Evolutionary conservation across 2,113 vertebrate species (phyloP).

Genomic region (Peromyscus maniculatus): DNA sequence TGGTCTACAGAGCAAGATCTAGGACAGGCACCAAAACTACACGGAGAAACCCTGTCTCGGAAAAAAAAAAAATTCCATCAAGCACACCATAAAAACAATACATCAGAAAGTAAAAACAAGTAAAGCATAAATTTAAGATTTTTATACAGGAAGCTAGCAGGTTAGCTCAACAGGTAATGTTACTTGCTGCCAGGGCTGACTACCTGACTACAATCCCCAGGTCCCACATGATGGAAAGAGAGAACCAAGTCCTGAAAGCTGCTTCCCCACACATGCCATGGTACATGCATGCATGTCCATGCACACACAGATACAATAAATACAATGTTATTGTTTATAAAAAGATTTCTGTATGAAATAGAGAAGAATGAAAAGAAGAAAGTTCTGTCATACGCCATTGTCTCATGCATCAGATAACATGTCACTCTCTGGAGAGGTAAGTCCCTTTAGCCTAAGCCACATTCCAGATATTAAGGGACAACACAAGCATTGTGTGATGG

Average conservation of each 20-base stretch:
- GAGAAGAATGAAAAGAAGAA: not conserved
- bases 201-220: not conserved
- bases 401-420: not conserved
- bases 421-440: not conserved
- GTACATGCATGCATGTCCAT: no score
- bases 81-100: slow-evolving; percentile 9
- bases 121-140: not conserved
- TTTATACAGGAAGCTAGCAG: not conserved
- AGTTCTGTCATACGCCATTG: not conserved
- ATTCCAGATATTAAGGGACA: not conserved
- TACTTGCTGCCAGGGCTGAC: not conserved
- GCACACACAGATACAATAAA: not conserved
- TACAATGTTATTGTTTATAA: not conserved
- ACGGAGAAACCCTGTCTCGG: no score
- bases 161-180: not conserved
- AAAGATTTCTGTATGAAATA: not conserved
- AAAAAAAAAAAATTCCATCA: not conserved
- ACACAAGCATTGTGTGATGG: not conserved
- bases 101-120: slow-evolving; percentile 36
- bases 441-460: not conserved
- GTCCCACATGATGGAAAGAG: not conserved
- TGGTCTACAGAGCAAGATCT: no score
- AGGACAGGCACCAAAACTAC: no score
- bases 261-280: not conserved
- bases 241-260: not conserved